These are phyloP conservation scores for Microctonus brassicae DNA, from an alignment of 2,888 invertebrate genomes.

Conservation along the genomic window DNA sequence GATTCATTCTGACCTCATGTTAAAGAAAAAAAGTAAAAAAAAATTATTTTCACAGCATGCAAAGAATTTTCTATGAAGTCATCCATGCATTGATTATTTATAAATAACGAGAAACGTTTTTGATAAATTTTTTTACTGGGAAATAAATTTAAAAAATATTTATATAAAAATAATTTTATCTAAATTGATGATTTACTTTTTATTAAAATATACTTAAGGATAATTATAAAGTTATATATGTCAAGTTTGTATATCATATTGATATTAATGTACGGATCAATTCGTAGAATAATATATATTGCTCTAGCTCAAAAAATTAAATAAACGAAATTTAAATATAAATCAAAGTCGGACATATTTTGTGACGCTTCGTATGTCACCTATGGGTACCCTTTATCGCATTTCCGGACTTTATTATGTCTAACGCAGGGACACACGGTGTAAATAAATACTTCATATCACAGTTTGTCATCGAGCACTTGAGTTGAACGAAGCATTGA, in stretches of 20 bases:
- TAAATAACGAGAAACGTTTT: neutral
- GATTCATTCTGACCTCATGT: too few species aligned
- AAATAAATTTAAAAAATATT: neutral
- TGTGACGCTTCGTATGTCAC: neutral
- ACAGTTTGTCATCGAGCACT: conserved; percentile 56
- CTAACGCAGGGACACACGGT: conserved; percentile 51
- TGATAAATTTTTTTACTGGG: neutral
- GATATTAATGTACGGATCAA: neutral
- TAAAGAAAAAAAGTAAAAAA: too few species aligned
- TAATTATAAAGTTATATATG: too few species aligned
- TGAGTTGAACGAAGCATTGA: conserved; percentile 36
- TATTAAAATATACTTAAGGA: too few species aligned
- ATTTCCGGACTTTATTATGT: conserved; percentile 64
- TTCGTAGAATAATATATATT: neutral
- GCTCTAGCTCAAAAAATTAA: neutral
- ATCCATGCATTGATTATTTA: neutral
- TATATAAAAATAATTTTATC: neutral
- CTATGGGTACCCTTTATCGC: conserved; percentile 55
- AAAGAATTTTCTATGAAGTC: too few species aligned
- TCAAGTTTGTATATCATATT: too few species aligned
- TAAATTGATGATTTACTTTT: too few species aligned
- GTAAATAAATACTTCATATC: conserved; percentile 65
- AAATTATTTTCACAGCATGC: too few species aligned
- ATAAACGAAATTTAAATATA: too few species aligned
- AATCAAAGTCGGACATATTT: neutral